Base-by-base conservation (phyloP, 2,888 invertebrate genomes). In the Drosophila anceps region DNA sequence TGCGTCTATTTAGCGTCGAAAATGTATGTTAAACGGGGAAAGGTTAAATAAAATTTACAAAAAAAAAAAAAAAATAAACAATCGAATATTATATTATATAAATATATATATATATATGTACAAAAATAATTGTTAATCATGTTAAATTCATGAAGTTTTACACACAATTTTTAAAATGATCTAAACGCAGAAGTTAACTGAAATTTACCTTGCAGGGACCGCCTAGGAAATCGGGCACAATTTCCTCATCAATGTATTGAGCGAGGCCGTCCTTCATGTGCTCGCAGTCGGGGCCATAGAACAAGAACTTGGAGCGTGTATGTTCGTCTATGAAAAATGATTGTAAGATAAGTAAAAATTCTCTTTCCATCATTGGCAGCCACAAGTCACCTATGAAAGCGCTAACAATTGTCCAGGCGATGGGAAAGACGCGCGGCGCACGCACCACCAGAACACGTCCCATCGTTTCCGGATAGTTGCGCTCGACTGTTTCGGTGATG, bases 391-490 rank as follows among this genome's bases (percentile, higher is more conserved):
- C 96, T 88, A 98, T 98, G 92, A 98, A 98, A 2, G 98, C 97
- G 93, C 97, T 97, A 77, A 98, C 97, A 67, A 98, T 95, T 0
- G 98, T 98, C 98, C 98, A 98, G 41, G 98, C 94, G 64, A 98
- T 98, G 6, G 98, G 98, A 93, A 98, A 98, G 55, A 98, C 98
- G 75, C 98, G 94, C 0, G 98, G 98, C 13, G 98, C 98, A 51
- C 98, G 94, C 50, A 98, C 97, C 66, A 98, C 97, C 67, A 98
- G 94, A 72, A 98, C 97, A 41, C 97, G 94, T 2, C 97, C 98
- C 96, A 98, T 96, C 12, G 98, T 98, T 94, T 98, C 98, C 1
- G 98, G 98, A 93, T 98, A 98, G 93, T 98, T 98, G 50, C 96
- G 96, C 93, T 98, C 97, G 31, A 98, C 98, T 55, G 97, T 96